phyloP scores from a whole-genome alignment of 2,797 vertebrate genomes.

The Lutjanus campechanus region DNA sequence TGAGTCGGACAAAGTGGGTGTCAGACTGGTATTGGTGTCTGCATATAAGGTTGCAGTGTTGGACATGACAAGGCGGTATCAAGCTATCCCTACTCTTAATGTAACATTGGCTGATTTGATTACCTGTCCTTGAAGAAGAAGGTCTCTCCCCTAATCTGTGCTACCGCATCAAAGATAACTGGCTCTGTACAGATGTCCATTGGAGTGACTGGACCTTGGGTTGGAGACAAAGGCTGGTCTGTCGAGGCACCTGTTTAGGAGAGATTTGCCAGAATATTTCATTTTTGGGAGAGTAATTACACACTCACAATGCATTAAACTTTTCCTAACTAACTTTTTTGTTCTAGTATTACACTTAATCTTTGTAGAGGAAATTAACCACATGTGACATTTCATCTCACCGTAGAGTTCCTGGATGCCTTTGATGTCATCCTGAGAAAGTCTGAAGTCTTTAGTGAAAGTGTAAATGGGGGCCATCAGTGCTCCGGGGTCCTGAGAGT shows the following conservation, averaged over 20 bases:
- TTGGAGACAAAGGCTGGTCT: constrained; percentile 89
- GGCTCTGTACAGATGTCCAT: constrained; percentile 93
- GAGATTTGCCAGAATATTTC: constrained; percentile 29
- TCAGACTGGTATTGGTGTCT: no score
- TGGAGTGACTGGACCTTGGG: constrained; percentile 93
- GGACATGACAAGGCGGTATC: no score
- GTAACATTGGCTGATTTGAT: constrained; percentile 14
- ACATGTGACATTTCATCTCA: constrained; percentile 70
- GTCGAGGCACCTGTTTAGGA: constrained; percentile 82
- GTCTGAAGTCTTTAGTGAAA: constrained; percentile 93
- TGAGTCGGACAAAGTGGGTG: no score
- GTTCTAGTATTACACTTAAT: constrained; percentile 2
- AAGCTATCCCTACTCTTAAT: no score
- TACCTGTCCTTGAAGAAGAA: constrained; percentile 99
- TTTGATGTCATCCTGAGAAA: constrained; percentile 93
- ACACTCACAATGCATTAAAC: neutral
- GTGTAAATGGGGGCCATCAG: constrained; percentile 98
- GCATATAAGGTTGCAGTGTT: no score
- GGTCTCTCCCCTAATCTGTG: constrained; percentile 95
- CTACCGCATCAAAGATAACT: constrained; percentile 92
- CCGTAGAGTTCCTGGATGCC: constrained; percentile 98
- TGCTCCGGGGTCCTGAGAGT: constrained; percentile 95
- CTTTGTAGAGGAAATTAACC: neutral
- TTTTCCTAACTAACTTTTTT: neutral
- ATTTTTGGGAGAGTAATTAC: neutral